Evolutionary conservation across 2,797 vertebrate genomes (phyloP).

Genomic region (Urophycis tenuis): DNA sequence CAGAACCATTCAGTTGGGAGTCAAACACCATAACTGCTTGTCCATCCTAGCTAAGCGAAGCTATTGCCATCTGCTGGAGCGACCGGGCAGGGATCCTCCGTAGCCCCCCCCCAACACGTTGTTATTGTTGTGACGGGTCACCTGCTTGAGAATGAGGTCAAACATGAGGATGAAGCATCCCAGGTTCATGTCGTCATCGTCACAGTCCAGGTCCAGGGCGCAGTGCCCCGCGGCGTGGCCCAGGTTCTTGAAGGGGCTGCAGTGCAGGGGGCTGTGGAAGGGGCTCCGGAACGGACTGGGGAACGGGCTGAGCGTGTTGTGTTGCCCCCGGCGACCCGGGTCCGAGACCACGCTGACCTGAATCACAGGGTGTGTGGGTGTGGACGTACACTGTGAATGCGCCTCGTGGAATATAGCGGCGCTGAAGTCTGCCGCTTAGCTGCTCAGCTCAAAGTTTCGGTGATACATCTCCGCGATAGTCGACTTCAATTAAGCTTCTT

Average conservation of each 20-base stretch:
- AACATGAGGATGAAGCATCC: slow-evolving; percentile 99
- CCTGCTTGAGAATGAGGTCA: slow-evolving; percentile 98
- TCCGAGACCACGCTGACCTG: slow-evolving; percentile 96
- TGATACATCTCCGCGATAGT: slow-evolving; percentile 39
- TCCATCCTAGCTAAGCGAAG: too few species aligned
- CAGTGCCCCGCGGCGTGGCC: slow-evolving; percentile 85
- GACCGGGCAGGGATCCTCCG: not conserved
- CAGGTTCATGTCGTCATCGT: slow-evolving; percentile 98
- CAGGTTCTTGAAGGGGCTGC: slow-evolving; percentile 94
- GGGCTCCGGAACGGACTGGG: slow-evolving; percentile 97
- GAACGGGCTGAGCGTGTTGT: slow-evolving; percentile 89
- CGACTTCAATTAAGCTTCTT: slow-evolving; percentile 58
- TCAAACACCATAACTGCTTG: too few species aligned
- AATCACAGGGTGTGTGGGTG: not conserved
- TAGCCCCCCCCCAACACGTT: not conserved
- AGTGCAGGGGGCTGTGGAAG: slow-evolving; percentile 84
- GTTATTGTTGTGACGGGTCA: slow-evolving; percentile 44
- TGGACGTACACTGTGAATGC: not conserved
- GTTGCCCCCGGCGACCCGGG: slow-evolving; percentile 86
- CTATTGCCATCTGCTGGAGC: not conserved
- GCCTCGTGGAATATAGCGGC: slow-evolving; percentile 2
- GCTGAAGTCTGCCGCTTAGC: not conserved
- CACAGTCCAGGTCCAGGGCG: slow-evolving; percentile 90
- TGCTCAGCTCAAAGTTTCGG: slow-evolving; percentile 23
- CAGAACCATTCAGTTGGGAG: not conserved